phyloP scores from a whole-genome alignment of 2,797 vertebrate genomes.

The Cygnus olor region DNA sequence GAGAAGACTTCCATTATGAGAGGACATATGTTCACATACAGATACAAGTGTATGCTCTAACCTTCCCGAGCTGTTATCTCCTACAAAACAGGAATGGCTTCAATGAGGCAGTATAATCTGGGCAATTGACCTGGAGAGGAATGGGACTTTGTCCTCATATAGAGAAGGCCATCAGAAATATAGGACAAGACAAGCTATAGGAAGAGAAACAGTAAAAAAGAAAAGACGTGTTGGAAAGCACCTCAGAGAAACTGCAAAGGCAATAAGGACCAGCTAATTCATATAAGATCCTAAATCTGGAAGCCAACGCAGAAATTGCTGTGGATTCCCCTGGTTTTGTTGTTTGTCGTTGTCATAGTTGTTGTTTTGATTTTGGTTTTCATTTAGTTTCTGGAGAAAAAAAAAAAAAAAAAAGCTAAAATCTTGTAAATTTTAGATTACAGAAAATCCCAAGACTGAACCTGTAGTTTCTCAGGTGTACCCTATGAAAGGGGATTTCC shows the following conservation, averaged over 20 bases:
- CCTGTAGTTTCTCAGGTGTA: not conserved
- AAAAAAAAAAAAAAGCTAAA: not conserved
- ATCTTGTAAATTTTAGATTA: not conserved
- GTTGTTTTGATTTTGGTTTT: too few species aligned
- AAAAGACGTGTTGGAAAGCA: not conserved
- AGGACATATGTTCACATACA: not conserved
- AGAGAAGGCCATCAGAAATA: not conserved
- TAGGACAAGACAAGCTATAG: not conserved
- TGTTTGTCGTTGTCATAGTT: not conserved
- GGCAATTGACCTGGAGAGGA: not conserved
- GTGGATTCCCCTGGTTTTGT: not conserved
- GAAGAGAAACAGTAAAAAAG: not conserved
- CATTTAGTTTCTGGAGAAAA: not conserved
- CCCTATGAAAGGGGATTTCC: not conserved
- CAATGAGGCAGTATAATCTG: not conserved
- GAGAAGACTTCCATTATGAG: not conserved
- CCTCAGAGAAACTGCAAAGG: not conserved
- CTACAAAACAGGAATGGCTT: not conserved
- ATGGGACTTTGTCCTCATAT: not conserved
- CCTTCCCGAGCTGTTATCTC: not conserved
- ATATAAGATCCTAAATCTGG: not conserved
- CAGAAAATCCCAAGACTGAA: not conserved
- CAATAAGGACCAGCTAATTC: not conserved
- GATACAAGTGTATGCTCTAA: not conserved
- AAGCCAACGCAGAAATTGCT: not conserved